Evolutionary conservation across 1,140 invertebrate genomes (phyloP), one percentile per base, ranked within the genome.

Genomic region (Cotesia vestalis): DNA sequence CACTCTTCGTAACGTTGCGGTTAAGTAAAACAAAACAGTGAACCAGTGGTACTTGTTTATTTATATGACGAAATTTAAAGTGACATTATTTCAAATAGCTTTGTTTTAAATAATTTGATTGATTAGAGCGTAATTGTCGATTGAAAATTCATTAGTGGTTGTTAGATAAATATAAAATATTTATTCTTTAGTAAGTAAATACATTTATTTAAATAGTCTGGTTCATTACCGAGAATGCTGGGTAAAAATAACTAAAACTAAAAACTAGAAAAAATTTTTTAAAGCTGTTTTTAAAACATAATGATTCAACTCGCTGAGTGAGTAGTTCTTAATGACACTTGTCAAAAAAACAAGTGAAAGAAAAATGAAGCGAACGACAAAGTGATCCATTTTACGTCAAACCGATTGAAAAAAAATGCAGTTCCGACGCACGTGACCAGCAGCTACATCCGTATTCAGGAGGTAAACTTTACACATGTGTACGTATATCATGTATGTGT

Each of bases 401-500:
- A 38, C 34, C 35, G 38, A 38, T n/a, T 38, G 34, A 40, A 64
- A 46, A 64, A 27, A 36, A 64, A 64, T 64, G 62, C 62, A 64
- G 62, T 34, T 64, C 36, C 35, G 38, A 34, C 62, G 34, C 62
- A 64, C 62, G 62, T 64, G 62, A 64, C 62, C 35, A 64, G 38
- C 62, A 27, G 36, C 12, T 38, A 36, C 12, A 62, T 62, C 60
- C 20, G 36, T 62, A 12, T 62, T 8, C 9, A 35, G 36, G n/a
- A 62, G 60, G 60, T 62, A 62, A 62, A 62, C 60, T 35, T 34
- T 20, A 34, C 62, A 64, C 62, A 36, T 36, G 38, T 36, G 62
- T 64, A 36, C 14, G 36, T 57, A 57, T 20, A 57, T 27, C 2
- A 27, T 57, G 12, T 8, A 57, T 57, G n/a, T 14, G n/a, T n/a